Evolutionary conservation across 2,113 vertebrate genomes (phyloP).

Genomic region (Ornithorhynchus anatinus): DNA sequence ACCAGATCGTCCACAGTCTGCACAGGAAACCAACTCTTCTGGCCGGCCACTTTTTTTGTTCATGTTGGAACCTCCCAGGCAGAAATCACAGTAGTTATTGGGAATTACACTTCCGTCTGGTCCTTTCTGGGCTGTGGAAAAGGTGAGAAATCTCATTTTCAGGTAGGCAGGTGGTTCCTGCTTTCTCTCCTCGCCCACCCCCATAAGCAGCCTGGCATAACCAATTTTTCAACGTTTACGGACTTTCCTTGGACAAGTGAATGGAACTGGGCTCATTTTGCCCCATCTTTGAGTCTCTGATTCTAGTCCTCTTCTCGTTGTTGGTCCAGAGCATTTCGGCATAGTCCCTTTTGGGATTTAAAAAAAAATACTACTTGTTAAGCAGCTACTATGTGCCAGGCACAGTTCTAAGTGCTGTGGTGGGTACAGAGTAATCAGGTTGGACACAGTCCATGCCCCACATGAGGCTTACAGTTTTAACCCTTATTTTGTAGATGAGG

Average conservation of each 20-base stretch:
- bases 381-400: too few relatives aligned
- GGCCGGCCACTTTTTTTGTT: slow-evolving; percentile 91
- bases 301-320: background rate
- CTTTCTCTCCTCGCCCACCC: background rate
- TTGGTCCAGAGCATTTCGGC: background rate
- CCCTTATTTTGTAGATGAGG: too few relatives aligned
- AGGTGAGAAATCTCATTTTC: slow-evolving; percentile 51
- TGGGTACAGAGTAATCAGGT: too few relatives aligned
- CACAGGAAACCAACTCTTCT: slow-evolving; percentile 92
- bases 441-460: too few relatives aligned
- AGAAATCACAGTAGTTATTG: slow-evolving; percentile 97
- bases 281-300: background rate
- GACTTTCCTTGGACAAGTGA: background rate
- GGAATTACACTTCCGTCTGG: slow-evolving; percentile 87
- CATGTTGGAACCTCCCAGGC: slow-evolving; percentile 90
- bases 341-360: too few relatives aligned
- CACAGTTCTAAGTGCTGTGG: too few relatives aligned
- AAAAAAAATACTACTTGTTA: too few relatives aligned
- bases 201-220: too few relatives aligned
- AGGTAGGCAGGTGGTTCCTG: background rate
- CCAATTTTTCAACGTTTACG: too few relatives aligned
- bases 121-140: slow-evolving; percentile 86
- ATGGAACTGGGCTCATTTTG: background rate
- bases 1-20: slow-evolving; percentile 92
- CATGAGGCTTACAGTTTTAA: too few relatives aligned